phyloP scores from a whole-genome alignment of 2,888 invertebrate genomes.

The Hemistola chrysoprasaria region DNA sequence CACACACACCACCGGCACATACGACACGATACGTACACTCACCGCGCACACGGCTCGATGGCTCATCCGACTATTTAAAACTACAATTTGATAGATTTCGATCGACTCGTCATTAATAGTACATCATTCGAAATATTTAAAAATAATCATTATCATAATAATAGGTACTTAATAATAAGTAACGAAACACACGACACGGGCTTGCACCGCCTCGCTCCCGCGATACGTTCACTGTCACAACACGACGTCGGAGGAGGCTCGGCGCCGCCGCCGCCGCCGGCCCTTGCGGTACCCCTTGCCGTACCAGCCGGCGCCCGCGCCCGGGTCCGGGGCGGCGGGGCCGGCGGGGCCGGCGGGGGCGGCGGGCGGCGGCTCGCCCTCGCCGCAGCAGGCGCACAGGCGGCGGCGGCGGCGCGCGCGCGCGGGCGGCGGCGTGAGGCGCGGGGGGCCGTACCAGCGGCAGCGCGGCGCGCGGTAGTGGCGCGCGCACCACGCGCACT shows the following conservation, averaged over 20 bases:
- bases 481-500: constrained; percentile 60
- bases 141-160: too few relatives aligned
- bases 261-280: constrained; percentile 78
- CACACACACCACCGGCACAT: too few relatives aligned
- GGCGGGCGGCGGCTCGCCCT: constrained; percentile 34
- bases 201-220: neutral
- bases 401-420: constrained; percentile 70
- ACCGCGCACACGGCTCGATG: too few relatives aligned
- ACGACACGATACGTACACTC: too few relatives aligned
- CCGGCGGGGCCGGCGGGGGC: constrained; percentile 49
- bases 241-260: too few relatives aligned
- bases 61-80: too few relatives aligned
- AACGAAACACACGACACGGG: neutral
- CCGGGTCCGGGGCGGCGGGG: constrained; percentile 8
- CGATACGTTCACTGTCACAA: constrained; percentile 14
- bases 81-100: too few relatives aligned
- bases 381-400: constrained; percentile 85
- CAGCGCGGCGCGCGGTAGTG: constrained; percentile 55
- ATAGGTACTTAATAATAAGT: too few relatives aligned
- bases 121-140: too few relatives aligned
- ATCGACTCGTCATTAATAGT: too few relatives aligned
- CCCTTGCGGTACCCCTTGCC: constrained; percentile 93
- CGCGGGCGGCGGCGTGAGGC: constrained; percentile 40
- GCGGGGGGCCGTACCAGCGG: constrained; percentile 80
- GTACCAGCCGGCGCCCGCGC: constrained; percentile 86